Evolutionary conservation across 2,113 vertebrate genomes (phyloP).

Genomic region (Pollimyrus isidori): DNA sequence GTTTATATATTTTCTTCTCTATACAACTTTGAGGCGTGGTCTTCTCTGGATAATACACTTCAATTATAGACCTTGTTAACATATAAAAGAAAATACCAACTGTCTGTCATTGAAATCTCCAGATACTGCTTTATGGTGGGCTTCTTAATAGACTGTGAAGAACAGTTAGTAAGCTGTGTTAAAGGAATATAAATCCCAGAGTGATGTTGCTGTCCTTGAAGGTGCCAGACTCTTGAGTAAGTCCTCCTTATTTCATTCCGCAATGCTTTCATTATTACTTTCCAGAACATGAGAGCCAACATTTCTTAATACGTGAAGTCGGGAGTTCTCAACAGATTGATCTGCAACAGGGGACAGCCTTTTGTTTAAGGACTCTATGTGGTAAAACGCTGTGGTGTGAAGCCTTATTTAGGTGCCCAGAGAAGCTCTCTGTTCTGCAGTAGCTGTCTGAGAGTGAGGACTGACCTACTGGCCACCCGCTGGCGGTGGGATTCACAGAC

Average conservation of each 20-base stretch:
- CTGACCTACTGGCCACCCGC: not conserved
- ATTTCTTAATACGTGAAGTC: slow-evolving; percentile 66
- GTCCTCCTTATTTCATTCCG: slow-evolving; percentile 45
- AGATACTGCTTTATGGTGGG: not conserved
- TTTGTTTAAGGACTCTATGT: slow-evolving; percentile 50
- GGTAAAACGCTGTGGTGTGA: slow-evolving; percentile 22
- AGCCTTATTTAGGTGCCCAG: not conserved
- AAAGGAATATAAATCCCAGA: slow-evolving; percentile 37
- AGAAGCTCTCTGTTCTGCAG: slow-evolving; percentile 11
- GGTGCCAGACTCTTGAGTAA: slow-evolving; percentile 58
- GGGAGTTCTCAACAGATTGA: slow-evolving; percentile 65
- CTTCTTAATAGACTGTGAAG: slow-evolving; percentile 26
- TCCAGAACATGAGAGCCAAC: slow-evolving; percentile 63
- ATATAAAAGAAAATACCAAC: not conserved
- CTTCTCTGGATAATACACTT: not conserved
- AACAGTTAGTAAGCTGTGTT: slow-evolving; percentile 29
- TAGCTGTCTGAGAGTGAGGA: not conserved
- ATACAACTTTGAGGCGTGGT: not conserved
- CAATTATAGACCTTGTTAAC: not conserved
- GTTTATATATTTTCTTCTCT: not conserved
- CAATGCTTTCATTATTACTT: slow-evolving; percentile 46
- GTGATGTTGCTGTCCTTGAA: slow-evolving; percentile 49
- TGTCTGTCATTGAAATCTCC: not conserved
- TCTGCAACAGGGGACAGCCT: slow-evolving; percentile 58
- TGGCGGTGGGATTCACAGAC: not conserved